phyloP scores from a whole-genome alignment of 2,888 invertebrate species.

The Drosophila paranaensis region DNA sequence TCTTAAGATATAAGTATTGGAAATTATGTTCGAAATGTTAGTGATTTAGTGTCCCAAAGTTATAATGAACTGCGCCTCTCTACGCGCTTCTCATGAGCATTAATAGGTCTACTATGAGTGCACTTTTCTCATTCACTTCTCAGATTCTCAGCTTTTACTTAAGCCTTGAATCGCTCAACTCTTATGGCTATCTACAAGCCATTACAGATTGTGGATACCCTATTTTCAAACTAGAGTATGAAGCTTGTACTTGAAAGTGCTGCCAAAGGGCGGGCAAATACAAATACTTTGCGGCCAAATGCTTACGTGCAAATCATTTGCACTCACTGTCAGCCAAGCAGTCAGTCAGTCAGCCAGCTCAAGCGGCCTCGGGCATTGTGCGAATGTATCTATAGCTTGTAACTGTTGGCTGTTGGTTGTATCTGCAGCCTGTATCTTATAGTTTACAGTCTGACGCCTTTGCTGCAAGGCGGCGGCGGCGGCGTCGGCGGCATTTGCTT shows the following conservation, averaged over 20 bases:
- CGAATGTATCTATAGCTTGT: conserved; percentile 21
- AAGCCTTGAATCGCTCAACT: neutral
- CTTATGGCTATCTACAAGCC: neutral
- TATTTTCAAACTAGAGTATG: neutral
- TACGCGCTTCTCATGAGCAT: too few relatives aligned
- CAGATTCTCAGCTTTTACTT: too few relatives aligned
- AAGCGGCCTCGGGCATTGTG: conserved; percentile 16
- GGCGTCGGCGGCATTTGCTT: conserved; percentile 37
- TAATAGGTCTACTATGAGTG: too few relatives aligned
- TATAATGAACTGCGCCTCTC: too few relatives aligned
- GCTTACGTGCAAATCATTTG: conserved; percentile 65
- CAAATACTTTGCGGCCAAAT: conserved; percentile 56
- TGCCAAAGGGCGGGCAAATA: conserved; percentile 56
- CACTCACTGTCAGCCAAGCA: conserved; percentile 42
- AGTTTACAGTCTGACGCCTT: conserved; percentile 82
- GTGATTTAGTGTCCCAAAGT: too few relatives aligned
- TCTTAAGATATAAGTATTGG: too few relatives aligned
- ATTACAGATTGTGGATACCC: neutral
- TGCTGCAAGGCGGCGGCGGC: conserved; percentile 11
- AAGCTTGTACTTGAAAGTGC: conserved; percentile 30
- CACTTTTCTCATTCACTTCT: too few relatives aligned
- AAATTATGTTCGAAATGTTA: too few relatives aligned
- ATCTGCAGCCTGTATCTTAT: conserved; percentile 60
- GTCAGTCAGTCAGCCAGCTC: conserved; percentile 4
- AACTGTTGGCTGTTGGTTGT: conserved; percentile 24